These are phyloP conservation scores for Caenorhabditis elegans DNA, from an alignment of 1,140 invertebrate species.

Conservation along the genomic window DNA sequence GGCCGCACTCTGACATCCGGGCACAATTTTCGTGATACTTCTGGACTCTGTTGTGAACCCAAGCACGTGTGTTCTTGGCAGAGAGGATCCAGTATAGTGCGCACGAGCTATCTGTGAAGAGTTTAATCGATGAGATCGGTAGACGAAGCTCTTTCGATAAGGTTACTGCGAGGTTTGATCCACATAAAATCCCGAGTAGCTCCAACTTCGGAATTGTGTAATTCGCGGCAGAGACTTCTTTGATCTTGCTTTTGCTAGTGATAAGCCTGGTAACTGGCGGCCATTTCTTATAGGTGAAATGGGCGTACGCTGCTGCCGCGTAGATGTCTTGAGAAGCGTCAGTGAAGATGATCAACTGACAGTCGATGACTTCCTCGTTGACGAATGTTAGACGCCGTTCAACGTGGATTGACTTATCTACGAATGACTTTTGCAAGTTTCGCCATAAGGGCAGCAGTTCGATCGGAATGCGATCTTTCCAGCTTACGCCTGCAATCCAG, in stretches of 20 bases:
- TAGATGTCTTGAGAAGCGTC: neutral
- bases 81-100: neutral
- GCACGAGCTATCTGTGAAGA: neutral
- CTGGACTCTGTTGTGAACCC: neutral
- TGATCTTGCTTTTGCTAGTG: neutral
- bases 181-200: neutral
- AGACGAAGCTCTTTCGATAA: neutral
- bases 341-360: neutral
- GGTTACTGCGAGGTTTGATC: neutral
- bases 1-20: neutral
- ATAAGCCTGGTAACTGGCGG: neutral
- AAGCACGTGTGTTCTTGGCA: neutral
- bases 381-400: too few relatives aligned
- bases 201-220: slow-evolving; percentile 4
- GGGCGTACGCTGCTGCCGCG: neutral
- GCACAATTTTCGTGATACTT: neutral
- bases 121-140: neutral
- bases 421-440: too few relatives aligned
- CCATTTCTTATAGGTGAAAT: neutral
- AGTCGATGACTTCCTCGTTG: too few relatives aligned
- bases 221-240: neutral
- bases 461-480: neutral
- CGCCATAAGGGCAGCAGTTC: too few relatives aligned
- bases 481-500: neutral
- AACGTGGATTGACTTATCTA: too few relatives aligned